Evolutionary conservation across 2,797 vertebrate species (phyloP).

Genomic region (Sebastes trivittatus): DNA sequence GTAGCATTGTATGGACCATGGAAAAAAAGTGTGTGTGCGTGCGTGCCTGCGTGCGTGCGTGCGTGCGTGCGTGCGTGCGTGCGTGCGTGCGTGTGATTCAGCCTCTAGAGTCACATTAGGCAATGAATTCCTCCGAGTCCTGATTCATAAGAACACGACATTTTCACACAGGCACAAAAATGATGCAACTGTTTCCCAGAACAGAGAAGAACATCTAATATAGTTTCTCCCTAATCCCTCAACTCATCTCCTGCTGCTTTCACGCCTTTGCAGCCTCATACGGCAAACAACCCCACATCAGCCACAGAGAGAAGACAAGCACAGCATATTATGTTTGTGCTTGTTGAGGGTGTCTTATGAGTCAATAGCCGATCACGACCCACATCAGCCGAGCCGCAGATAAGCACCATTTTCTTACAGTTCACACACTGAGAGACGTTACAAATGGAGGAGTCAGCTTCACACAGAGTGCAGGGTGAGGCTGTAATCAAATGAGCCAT

Average conservation of each 20-base stretch:
- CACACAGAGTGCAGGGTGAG: not conserved
- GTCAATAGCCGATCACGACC: conserved; percentile 19
- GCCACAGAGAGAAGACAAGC: conserved; percentile 1
- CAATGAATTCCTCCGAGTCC: conserved; percentile 36
- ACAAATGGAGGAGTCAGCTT: conserved; percentile 22
- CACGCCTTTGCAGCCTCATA: not conserved
- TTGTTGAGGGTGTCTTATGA: conserved; percentile 6
- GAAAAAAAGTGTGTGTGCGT: not conserved
- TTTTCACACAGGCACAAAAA: conserved; percentile 13
- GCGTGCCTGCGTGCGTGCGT: not conserved
- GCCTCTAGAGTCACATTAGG: conserved; percentile 47
- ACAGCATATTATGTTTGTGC: not conserved
- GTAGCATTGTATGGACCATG: not conserved
- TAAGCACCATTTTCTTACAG: conserved; percentile 33
- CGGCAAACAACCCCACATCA: not conserved
- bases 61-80: not conserved
- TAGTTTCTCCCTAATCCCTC: not conserved
- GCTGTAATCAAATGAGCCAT: conserved; percentile 21
- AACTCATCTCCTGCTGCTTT: not conserved
- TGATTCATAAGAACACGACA: conserved; percentile 7
- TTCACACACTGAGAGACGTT: conserved; percentile 15
- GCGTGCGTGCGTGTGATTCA: not conserved
- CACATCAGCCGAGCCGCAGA: not conserved
- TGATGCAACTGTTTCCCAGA: conserved; percentile 36
- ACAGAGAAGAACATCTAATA: not conserved